A percentile compares a stretch with the other conserved stretches of the same genome.
Conservation (phyloP, 1,140 invertebrate species). For the Semibalanus balanoides region DNA sequence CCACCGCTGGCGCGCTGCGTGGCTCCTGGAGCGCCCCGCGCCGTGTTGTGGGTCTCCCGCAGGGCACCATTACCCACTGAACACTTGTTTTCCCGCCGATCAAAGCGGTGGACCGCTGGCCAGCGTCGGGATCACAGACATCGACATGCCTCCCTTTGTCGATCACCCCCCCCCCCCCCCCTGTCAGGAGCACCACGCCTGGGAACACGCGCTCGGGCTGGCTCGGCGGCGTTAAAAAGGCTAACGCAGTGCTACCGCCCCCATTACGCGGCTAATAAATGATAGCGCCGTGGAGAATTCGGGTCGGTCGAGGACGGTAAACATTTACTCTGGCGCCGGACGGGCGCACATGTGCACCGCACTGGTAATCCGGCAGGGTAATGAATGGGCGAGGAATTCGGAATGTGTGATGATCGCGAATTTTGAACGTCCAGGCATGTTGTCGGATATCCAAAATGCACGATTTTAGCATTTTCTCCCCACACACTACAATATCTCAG, state of each 20-base stretch:
- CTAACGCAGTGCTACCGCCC: background rate
- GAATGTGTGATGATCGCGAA: too few species aligned
- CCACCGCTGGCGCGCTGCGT: background rate
- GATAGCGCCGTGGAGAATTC: background rate
- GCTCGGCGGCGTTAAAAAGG: background rate
- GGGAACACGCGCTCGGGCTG: background rate
- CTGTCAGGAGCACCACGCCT: background rate
- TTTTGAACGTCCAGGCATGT: too few species aligned
- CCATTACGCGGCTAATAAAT: background rate
- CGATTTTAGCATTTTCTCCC: too few species aligned
- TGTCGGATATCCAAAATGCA: too few species aligned
- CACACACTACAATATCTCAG: too few species aligned
- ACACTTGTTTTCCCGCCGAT: background rate
- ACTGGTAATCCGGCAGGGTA: too few species aligned
- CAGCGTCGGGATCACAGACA: background rate
- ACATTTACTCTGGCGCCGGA: background rate
- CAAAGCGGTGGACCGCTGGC: background rate
- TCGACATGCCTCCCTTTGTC: background rate
- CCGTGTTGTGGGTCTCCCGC: background rate
- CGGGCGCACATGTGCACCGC: too few species aligned
- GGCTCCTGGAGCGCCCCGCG: background rate
- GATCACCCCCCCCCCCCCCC: too few species aligned
- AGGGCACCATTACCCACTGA: background rate
- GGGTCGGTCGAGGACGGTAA: background rate
- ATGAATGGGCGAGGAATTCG: too few species aligned